Conservation (phyloP, 2,797 vertebrate genomes). For the Australoheros facetus region DNA sequence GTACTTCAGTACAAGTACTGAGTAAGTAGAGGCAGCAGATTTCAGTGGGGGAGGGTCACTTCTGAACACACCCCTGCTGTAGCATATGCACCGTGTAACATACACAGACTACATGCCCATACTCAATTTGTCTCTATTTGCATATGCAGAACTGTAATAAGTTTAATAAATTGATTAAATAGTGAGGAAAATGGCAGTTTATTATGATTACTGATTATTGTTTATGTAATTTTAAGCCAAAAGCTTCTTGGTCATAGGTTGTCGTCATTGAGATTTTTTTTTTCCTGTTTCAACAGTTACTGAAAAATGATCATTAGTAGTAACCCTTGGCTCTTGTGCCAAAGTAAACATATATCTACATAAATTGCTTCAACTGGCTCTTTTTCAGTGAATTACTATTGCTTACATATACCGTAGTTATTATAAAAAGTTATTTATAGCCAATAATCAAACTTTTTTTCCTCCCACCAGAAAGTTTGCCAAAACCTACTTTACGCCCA, state of each 20-base stretch:
- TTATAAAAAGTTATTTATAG: constrained; percentile 26
- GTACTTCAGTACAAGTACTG: not conserved
- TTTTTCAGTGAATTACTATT: not conserved
- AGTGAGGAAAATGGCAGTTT: not conserved
- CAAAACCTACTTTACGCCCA: constrained; percentile 39
- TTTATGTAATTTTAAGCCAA: not conserved
- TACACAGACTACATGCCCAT: not conserved
- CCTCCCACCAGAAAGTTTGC: constrained; percentile 31
- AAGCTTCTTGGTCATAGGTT: not conserved
- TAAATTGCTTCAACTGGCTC: not conserved
- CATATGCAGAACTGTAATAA: not conserved
- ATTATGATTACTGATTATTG: not conserved
- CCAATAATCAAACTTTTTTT: constrained; percentile 31
- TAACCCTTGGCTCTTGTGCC: not conserved
- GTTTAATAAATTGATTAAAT: not conserved
- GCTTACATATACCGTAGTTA: not conserved
- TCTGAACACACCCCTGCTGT: not conserved
- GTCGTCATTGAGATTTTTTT: not conserved
- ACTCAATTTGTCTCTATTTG: not conserved
- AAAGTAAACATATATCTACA: not conserved
- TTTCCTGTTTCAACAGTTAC: not conserved
- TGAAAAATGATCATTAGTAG: not conserved
- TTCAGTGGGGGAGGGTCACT: not conserved
- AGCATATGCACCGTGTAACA: not conserved
- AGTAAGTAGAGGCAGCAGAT: not conserved